These are phyloP conservation scores for Platycercus adscitus DNA, from an alignment of 2,113 vertebrate species.

Conservation along the genomic window DNA sequence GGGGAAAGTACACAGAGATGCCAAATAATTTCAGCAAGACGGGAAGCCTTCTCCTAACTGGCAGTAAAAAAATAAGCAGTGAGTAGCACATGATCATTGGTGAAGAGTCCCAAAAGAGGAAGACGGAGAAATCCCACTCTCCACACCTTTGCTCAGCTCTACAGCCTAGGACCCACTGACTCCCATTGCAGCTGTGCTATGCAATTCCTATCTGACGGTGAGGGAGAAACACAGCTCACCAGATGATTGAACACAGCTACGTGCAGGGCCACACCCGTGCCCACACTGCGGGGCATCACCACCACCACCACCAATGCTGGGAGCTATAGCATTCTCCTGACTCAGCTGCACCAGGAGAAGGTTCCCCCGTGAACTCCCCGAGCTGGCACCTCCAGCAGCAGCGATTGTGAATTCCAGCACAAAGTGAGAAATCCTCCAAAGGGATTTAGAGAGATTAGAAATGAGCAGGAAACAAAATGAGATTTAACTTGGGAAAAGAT, in stretches of 20 bases:
- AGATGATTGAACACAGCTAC: neutral
- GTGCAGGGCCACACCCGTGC: neutral
- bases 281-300: neutral
- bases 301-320: neutral
- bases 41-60: neutral
- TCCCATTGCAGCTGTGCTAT: neutral
- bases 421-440: constrained; percentile 41
- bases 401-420: neutral
- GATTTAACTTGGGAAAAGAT: constrained; percentile 49
- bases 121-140: neutral
- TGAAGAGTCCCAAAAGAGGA: neutral
- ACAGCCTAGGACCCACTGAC: neutral
- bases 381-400: constrained; percentile 16
- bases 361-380: rapidly evolving
- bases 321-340: neutral
- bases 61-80: neutral
- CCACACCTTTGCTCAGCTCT: neutral
- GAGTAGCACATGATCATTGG: neutral
- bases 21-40: neutral
- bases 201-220: neutral
- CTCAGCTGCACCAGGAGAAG: constrained; percentile 6
- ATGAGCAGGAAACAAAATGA: constrained; percentile 62
- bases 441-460: constrained; percentile 61
- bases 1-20: neutral
- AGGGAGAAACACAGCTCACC: neutral